These are phyloP conservation scores for Gopherus flavomarginatus DNA, from an alignment of 2,113 vertebrate species.

Conservation along the genomic window DNA sequence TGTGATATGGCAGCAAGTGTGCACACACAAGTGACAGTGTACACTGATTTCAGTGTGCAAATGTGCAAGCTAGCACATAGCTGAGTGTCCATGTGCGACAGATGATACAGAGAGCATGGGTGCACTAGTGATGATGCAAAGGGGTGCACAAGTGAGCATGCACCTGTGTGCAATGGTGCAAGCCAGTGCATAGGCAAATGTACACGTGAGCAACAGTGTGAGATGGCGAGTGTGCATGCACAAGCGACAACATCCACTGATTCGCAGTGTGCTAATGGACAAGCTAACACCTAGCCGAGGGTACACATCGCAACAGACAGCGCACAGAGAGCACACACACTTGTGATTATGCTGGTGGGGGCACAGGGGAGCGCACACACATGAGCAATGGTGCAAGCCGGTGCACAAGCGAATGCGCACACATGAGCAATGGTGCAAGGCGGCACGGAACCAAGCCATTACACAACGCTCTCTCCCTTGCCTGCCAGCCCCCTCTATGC, in stretches of 20 bases:
- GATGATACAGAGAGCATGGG: neutral
- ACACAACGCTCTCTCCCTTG: neutral
- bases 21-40: neutral
- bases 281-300: neutral
- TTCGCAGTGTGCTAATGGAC: neutral
- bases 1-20: neutral
- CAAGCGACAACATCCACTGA: no score
- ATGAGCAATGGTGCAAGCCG: no score
- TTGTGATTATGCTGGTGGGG: accelerated
- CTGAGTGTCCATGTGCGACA: neutral
- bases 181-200: neutral
- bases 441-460: no score
- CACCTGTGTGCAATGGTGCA: neutral
- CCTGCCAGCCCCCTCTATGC: neutral
- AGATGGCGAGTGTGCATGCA: neutral
- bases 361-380: neutral
- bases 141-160: neutral
- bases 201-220: no score
- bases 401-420: neutral
- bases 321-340: accelerated
- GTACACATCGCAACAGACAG: neutral
- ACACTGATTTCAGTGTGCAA: neutral
- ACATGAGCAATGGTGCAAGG: neutral
- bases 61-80: neutral
- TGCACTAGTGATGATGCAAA: no score